Conservation (phyloP, 2,797 vertebrate species). For the Nasua narica region DNA sequence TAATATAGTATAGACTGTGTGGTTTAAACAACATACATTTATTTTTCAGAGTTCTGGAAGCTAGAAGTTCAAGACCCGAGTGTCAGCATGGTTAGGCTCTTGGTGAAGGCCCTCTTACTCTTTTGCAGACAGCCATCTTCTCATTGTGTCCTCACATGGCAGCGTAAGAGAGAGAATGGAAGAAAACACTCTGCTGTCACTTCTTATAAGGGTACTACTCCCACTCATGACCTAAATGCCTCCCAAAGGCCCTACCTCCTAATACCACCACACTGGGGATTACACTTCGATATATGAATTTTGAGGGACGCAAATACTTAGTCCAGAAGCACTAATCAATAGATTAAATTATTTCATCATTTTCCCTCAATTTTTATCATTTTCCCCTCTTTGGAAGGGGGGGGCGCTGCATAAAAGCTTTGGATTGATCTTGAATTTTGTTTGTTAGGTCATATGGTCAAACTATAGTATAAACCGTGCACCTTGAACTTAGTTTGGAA, state of each 20-base stretch:
- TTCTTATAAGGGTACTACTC: neutral
- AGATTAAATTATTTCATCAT: neutral
- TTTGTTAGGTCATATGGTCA: neutral
- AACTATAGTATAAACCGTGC: neutral
- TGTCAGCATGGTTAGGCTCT: neutral
- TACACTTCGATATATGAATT: neutral
- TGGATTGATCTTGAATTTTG: neutral
- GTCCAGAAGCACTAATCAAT: neutral
- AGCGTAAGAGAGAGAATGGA: neutral
- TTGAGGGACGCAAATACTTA: neutral
- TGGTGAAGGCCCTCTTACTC: neutral
- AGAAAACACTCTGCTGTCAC: neutral
- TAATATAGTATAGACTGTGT: neutral
- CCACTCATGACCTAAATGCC: neutral
- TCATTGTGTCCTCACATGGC: neutral
- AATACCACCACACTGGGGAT: neutral
- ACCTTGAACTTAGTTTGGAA: neutral
- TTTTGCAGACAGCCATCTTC: neutral
- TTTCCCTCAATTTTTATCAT: neutral
- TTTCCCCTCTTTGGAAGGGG: neutral
- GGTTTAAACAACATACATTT: neutral
- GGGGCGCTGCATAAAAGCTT: neutral
- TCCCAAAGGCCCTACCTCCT: neutral
- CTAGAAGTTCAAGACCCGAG: too few species aligned
- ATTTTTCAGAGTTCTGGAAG: neutral